Evolutionary conservation across 2,113 vertebrate species (phyloP).

Genomic region (Archocentrus centrarchus): DNA sequence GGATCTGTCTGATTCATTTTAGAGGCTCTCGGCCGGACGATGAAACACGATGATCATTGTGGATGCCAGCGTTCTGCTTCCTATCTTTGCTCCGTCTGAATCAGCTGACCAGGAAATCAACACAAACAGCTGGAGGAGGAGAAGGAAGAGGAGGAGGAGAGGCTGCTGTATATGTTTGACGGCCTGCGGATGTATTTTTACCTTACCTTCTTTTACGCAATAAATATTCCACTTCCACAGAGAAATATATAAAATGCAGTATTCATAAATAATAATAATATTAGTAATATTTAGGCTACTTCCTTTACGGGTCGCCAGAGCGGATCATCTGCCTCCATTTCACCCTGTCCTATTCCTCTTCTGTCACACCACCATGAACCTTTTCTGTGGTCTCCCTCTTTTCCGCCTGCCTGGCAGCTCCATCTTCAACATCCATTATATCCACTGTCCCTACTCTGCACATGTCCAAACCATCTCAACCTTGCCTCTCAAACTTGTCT

Average conservation of each 20-base stretch:
- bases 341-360: too few relatives aligned
- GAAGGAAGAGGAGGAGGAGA: slow-evolving; percentile 25
- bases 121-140: slow-evolving; percentile 52
- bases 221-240: not conserved
- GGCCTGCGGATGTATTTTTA: not conserved
- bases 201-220: not conserved
- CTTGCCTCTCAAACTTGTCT: too few relatives aligned
- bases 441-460: too few relatives aligned
- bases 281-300: too few relatives aligned
- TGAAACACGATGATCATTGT: slow-evolving; percentile 22
- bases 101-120: slow-evolving; percentile 76
- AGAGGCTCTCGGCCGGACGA: not conserved
- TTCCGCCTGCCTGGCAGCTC: too few relatives aligned
- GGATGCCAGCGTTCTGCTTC: slow-evolving; percentile 15
- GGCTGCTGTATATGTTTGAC: slow-evolving; percentile 12
- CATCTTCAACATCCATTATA: too few relatives aligned
- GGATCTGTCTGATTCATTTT: slow-evolving; percentile 14
- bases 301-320: too few relatives aligned
- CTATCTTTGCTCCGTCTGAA: slow-evolving; percentile 14
- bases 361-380: too few relatives aligned
- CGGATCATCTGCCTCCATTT: too few relatives aligned
- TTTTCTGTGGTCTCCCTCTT: too few relatives aligned
- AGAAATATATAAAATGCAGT: not conserved
- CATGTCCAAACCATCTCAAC: too few relatives aligned
- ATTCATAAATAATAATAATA: too few relatives aligned